Percentiles rank a stretch among this genome's conserved stretches.
Conservation (phyloP, 1,140 invertebrate genomes). For the Calliphora vicina region DNA sequence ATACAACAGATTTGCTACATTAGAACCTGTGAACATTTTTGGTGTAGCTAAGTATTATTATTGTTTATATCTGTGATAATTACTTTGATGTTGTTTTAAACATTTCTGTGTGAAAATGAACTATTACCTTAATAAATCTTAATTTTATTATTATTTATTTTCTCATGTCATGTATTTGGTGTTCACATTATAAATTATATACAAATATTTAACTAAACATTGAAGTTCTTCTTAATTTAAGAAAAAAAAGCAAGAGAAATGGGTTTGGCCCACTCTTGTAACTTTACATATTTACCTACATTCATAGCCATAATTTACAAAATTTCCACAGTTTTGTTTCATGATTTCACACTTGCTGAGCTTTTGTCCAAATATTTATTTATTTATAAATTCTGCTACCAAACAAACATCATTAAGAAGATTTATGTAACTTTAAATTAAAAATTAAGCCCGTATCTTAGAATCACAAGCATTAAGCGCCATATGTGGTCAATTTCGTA, state of each 20-base stretch:
- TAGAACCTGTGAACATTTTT: too few species aligned
- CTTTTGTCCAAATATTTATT: slow-evolving; percentile 25
- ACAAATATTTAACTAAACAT: background rate
- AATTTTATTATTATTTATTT: background rate
- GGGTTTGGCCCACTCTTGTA: background rate
- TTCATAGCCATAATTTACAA: background rate
- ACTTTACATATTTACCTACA: too few species aligned
- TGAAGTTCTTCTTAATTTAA: background rate
- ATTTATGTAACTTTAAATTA: slow-evolving; percentile 4
- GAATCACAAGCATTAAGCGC: background rate
- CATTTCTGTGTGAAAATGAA: background rate
- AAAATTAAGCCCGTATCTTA: background rate
- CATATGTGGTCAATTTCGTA: slow-evolving; percentile 23
- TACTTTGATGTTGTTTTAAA: too few species aligned
- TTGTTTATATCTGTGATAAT: too few species aligned
- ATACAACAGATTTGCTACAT: too few species aligned
- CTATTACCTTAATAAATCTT: background rate
- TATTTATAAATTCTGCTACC: slow-evolving; percentile 25
- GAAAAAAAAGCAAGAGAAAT: background rate
- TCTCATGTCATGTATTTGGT: background rate
- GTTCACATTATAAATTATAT: background rate
- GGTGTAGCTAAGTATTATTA: too few species aligned
- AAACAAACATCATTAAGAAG: background rate
- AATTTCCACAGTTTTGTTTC: background rate
- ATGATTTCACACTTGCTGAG: background rate